A percentile compares a stretch with the other conserved stretches of the same genome.
Evolutionary conservation across 2,888 invertebrate species (phyloP).

Genomic region (Caenorhabditis becei): DNA sequence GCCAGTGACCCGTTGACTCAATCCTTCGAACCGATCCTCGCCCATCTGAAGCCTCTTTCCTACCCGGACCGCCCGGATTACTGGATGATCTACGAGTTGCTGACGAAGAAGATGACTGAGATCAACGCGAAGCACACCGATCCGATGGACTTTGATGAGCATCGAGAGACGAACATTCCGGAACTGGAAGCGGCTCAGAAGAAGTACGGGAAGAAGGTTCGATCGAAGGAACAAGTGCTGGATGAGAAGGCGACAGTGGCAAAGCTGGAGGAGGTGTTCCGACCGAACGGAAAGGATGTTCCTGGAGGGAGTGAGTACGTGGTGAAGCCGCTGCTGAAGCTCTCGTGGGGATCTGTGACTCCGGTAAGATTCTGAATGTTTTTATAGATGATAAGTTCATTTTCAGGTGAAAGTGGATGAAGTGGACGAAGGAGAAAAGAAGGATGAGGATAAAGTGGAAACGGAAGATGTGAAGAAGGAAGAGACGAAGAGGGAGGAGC

Average conservation of each 20-base stretch:
- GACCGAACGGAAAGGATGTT: conserved; percentile 36
- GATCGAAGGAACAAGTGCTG: conserved; percentile 22
- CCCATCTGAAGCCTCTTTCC: conserved; percentile 32
- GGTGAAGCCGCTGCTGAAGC: conserved; percentile 16
- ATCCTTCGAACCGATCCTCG: conserved; percentile 32
- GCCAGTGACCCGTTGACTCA: conserved; percentile 24
- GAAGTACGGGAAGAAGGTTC: conserved; percentile 21
- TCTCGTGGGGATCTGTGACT: conserved; percentile 26
- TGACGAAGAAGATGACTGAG: conserved; percentile 28
- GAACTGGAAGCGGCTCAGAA: conserved; percentile 31
- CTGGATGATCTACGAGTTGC: conserved; percentile 34
- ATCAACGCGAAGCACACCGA: conserved; percentile 47
- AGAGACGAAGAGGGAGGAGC: conserved; percentile 19
- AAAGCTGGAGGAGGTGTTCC: conserved; percentile 30
- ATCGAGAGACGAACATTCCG: conserved; percentile 19
- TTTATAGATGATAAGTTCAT: no score
- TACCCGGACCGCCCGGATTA: conserved; percentile 60
- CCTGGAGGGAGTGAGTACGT: conserved; percentile 44
- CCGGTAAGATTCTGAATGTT: neutral
- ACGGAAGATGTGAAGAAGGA: conserved; percentile 1
- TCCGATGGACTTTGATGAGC: conserved; percentile 57
- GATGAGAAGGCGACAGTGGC: conserved; percentile 36
- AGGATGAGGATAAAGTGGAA: no score
- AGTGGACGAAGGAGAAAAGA: no score
- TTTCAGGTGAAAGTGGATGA: no score